These are phyloP conservation scores for Alouatta palliata DNA, from an alignment of 2,113 vertebrate genomes.

Conservation along the genomic window DNA sequence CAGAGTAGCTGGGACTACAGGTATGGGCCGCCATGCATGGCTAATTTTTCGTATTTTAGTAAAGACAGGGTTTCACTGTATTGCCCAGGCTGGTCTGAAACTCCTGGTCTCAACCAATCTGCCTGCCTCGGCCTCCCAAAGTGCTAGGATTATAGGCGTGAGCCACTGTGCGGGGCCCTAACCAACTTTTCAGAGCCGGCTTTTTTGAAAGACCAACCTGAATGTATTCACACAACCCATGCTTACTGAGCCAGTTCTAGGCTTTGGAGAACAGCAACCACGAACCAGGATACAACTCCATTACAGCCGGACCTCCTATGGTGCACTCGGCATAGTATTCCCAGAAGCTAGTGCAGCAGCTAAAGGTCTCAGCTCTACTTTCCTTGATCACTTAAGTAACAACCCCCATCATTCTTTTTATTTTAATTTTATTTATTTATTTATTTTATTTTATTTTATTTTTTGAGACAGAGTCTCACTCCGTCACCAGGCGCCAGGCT, in stretches of 20 bases:
- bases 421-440: too few relatives aligned
- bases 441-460: too few relatives aligned
- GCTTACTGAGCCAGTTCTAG: neutral
- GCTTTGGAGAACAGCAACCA: neutral
- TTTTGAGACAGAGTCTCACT: too few relatives aligned
- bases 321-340: neutral
- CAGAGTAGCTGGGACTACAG: too few relatives aligned
- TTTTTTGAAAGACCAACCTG: constrained; percentile 14
- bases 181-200: neutral
- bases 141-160: too few relatives aligned
- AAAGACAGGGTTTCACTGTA: too few relatives aligned
- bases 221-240: neutral
- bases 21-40: too few relatives aligned
- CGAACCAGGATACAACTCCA: neutral
- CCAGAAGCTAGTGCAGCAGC: neutral
- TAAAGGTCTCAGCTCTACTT: neutral
- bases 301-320: neutral
- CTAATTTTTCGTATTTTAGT: too few relatives aligned
- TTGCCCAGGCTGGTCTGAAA: too few relatives aligned
- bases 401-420: neutral
- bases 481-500: too few relatives aligned
- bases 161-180: neutral
- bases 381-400: neutral
- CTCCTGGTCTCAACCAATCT: too few relatives aligned
- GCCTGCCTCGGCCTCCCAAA: too few relatives aligned